These are phyloP conservation scores for Magallana nippona DNA, from an alignment of 2,888 invertebrate genomes.

Conservation along the genomic window DNA sequence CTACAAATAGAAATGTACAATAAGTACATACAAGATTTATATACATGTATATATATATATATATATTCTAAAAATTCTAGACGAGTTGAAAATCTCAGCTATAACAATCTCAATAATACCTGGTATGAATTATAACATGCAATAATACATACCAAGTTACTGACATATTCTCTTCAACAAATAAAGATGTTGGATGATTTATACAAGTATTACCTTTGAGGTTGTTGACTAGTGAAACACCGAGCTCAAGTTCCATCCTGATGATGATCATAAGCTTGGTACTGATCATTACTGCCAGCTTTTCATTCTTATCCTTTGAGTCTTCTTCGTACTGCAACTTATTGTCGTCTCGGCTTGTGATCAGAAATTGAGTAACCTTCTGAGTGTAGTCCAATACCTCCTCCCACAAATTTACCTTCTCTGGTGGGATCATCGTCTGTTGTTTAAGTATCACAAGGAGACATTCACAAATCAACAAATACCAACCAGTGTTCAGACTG, in stretches of 20 bases:
- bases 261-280: background rate
- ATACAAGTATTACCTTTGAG: background rate
- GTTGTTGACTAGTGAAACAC: background rate
- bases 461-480: background rate
- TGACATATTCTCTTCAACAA: too few relatives aligned
- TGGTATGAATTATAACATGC: too few relatives aligned
- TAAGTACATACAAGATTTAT: too few relatives aligned
- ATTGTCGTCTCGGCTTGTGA: background rate
- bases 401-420: background rate
- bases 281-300: constrained; percentile 1
- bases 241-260: background rate
- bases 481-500: constrained; percentile 6
- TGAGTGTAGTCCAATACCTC: constrained; percentile 6
- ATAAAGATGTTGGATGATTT: too few relatives aligned
- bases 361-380: constrained; percentile 6
- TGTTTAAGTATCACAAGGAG: constrained; percentile 7
- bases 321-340: constrained; percentile 24
- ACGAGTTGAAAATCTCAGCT: too few relatives aligned
- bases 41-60: too few relatives aligned
- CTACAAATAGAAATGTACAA: too few relatives aligned
- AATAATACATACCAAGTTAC: too few relatives aligned
- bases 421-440: background rate
- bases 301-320: background rate
- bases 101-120: too few relatives aligned
- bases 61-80: too few relatives aligned